These are phyloP conservation scores for Leucophenga varia DNA, from an alignment of 1,140 invertebrate species.

Conservation along the genomic window DNA sequence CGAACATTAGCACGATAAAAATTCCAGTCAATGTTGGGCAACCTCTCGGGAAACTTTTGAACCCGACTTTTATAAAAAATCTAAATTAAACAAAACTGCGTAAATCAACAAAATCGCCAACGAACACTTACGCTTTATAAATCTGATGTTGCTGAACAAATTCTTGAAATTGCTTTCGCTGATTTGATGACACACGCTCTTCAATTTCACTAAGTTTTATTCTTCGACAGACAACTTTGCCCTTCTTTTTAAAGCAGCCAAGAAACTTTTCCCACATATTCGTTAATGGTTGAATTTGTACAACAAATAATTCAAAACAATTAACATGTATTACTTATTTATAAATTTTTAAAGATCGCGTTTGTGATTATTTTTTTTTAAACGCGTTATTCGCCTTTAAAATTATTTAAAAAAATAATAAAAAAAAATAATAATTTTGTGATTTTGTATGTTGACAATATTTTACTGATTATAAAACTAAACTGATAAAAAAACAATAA, in stretches of 20 bases:
- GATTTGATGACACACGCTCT: slow-evolving; percentile 35
- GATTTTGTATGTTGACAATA: no score
- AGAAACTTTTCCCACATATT: slow-evolving; percentile 31
- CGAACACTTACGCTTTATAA: slow-evolving; percentile 31
- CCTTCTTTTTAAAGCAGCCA: slow-evolving; percentile 21
- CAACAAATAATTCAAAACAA: no score
- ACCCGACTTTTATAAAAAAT: slow-evolving; percentile 22
- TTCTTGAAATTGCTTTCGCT: slow-evolving; percentile 19
- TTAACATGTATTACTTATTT: no score
- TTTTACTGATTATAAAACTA: no score
- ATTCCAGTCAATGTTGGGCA: slow-evolving; percentile 41
- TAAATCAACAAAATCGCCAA: background rate
- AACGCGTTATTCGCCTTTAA: no score
- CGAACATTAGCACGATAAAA: slow-evolving; percentile 37
- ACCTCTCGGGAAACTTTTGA: slow-evolving; percentile 22
- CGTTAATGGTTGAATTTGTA: background rate
- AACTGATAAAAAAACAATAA: no score
- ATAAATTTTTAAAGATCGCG: no score
- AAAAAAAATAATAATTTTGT: no score
- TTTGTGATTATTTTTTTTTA: no score
- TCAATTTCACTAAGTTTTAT: slow-evolving; percentile 20
- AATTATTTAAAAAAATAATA: no score
- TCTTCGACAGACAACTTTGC: background rate
- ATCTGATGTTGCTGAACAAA: slow-evolving; percentile 25
- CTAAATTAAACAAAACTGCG: background rate